Conservation (phyloP, 1,140 invertebrate genomes). For the Heliconius hermathena region DNA sequence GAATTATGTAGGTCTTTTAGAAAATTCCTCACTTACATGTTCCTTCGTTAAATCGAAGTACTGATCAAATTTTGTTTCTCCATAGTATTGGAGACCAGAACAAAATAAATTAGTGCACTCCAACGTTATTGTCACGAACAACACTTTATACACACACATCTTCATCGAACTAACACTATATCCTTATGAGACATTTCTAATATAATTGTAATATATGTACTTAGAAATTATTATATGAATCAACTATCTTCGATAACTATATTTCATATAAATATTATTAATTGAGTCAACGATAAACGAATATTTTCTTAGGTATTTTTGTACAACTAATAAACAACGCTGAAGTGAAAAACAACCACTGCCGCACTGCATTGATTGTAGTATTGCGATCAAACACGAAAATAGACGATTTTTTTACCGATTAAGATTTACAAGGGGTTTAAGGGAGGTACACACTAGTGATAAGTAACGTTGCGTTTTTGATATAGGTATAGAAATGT, state of each 20-base stretch:
- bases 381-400: constrained; percentile 19
- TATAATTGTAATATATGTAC: neutral
- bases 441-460: constrained; percentile 17
- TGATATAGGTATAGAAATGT: neutral
- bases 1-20: neutral
- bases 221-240: neutral
- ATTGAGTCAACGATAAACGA: neutral
- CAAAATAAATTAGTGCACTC: neutral
- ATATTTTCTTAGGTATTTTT: neutral
- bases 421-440: constrained; percentile 29
- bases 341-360: constrained; percentile 16
- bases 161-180: neutral
- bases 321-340: constrained; percentile 9
- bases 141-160: neutral
- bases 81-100: neutral
- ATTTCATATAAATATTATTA: neutral
- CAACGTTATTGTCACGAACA: neutral
- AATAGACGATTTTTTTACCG: constrained; percentile 31
- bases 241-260: neutral
- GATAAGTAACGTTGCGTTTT: neutral
- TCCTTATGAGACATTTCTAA: neutral
- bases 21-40: neutral
- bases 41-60: neutral
- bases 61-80: neutral
- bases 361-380: constrained; percentile 22